Evolutionary conservation across 1,140 invertebrate species (phyloP).

Genomic region (Reticulitermes speratus): DNA sequence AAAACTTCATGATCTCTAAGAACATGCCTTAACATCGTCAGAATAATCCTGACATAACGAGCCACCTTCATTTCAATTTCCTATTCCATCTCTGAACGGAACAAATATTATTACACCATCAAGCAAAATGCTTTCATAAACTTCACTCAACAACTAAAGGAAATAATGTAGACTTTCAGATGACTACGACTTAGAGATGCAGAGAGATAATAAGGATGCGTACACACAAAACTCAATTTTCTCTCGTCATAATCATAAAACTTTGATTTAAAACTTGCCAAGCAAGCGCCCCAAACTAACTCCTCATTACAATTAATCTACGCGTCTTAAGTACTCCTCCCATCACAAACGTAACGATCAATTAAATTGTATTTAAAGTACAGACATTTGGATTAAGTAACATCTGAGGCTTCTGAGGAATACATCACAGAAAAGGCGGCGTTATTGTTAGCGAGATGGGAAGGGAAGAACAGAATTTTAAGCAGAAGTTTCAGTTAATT

Average conservation of each 20-base stretch:
- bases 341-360: not conserved
- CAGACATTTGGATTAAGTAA: constrained; percentile 6
- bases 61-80: too few relatives aligned
- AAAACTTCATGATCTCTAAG: too few relatives aligned
- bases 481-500: not conserved
- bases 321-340: not conserved
- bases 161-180: too few relatives aligned
- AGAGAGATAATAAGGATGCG: not conserved
- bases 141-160: too few relatives aligned
- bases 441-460: not conserved
- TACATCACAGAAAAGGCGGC: not conserved
- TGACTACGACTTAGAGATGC: too few relatives aligned
- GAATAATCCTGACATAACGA: too few relatives aligned
- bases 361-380: not conserved
- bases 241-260: not conserved
- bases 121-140: too few relatives aligned
- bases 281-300: not conserved
- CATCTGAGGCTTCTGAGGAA: not conserved
- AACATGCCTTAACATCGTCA: too few relatives aligned
- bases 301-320: not conserved
- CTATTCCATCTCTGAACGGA: too few relatives aligned
- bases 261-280: not conserved
- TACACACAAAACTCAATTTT: not conserved
- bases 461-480: not conserved
- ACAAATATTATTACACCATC: too few relatives aligned